Base-by-base conservation (phyloP, 1,140 invertebrate genomes). In the Drosophila jambulina region DNA sequence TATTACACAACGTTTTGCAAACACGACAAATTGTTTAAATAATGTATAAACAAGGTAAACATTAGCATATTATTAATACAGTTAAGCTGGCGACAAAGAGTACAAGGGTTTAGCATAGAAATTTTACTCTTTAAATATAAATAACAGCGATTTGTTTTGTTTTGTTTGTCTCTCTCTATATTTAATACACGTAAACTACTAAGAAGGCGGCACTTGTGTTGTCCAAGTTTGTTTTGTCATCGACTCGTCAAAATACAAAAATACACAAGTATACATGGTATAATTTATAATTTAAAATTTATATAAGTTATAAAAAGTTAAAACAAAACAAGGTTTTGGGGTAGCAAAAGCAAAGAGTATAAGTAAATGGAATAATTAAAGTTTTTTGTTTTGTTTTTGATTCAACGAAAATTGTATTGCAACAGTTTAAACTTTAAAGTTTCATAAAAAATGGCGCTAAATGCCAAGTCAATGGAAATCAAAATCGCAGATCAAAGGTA, bases 1-100 rank as follows among this genome's bases (percentile, higher is more conserved):
- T 90, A 88, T 88, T 88, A 88, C 84, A 88, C 84, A 90, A 90
- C 68, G 80, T 88, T 87, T 75, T 88, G 84, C 83, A 86, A 82
- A 86, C 82, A 87, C 53, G 51, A 63, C 75, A 75, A 79, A 80
- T 84, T 69, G 75, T 86, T 82, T 85, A 86, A 75, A 82, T 77
- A 56, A 69, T 80, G 63, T 82, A 87, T 87, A 86, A 86, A 86
- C 84, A 87, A 88, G 70, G 76, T 87, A 88, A 88, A 87, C 78
- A 87, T 87, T 87, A 87, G 84, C 84, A 88, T 88, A 74, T 72
- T 84, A 88, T 87, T 87, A 86, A 86, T 86, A 86, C 83, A 87
- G 83, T 88, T 87, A 78, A 78, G 84, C 84, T 87, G 84, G 84
- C 80, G 83, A 84, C 83, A 86, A 87, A 86, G 53, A 56, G 85